Conservation (phyloP, 2,113 vertebrate species). For the Neogobius melanostomus region DNA sequence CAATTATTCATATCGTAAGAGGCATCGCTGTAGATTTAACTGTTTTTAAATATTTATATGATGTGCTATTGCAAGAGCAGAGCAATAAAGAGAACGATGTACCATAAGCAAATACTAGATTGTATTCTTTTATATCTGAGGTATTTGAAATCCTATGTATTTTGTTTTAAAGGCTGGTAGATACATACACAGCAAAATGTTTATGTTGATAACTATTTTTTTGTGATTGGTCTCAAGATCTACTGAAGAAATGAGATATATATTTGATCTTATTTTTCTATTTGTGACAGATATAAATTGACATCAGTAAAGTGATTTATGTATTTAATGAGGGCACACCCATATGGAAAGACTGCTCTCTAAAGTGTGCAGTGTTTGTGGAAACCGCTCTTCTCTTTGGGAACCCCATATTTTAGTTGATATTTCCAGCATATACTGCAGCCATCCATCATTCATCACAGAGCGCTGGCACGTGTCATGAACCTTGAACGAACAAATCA, state of each 20-base stretch:
- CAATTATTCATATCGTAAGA: slow-evolving; percentile 51
- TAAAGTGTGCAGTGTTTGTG: slow-evolving; percentile 20
- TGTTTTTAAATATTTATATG: slow-evolving; percentile 50
- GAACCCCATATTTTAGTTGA: slow-evolving; percentile 9
- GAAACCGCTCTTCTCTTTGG: slow-evolving; percentile 13
- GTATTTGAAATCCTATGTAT: not conserved
- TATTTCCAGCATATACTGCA: slow-evolving; percentile 5
- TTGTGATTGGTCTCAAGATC: no score
- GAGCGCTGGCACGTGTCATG: slow-evolving; percentile 20
- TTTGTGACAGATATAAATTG: no score
- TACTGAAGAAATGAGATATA: no score
- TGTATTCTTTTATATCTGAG: no score
- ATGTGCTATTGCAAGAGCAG: slow-evolving; percentile 34
- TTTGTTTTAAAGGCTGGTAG: not conserved
- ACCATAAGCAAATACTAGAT: no score
- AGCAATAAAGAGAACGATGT: slow-evolving; percentile 13
- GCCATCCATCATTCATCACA: slow-evolving; percentile 35
- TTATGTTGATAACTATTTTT: no score
- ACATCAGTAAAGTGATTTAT: no score
- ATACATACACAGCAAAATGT: no score
- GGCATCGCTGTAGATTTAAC: slow-evolving; percentile 36
- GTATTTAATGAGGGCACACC: no score
- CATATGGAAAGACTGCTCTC: no score
- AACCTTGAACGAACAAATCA: slow-evolving; percentile 41
- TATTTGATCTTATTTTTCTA: no score